Evolutionary conservation across 1,140 invertebrate species (phyloP).

Genomic region (Papilio xuthus): DNA sequence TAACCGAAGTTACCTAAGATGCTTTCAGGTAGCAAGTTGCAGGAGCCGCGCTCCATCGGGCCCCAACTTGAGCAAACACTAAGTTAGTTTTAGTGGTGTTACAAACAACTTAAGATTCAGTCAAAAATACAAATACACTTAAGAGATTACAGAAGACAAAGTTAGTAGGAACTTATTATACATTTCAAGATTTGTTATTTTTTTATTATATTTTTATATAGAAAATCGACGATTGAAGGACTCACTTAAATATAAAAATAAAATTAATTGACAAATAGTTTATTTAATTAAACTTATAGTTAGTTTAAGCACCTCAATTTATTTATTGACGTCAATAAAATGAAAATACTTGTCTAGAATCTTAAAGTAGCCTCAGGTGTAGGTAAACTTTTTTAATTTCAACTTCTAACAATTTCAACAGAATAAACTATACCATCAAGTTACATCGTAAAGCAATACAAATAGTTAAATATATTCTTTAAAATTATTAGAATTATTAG

Average conservation of each 20-base stretch:
- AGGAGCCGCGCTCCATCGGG: slow-evolving; percentile 22
- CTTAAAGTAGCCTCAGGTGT: slow-evolving; percentile 36
- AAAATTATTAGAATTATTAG: too few species aligned
- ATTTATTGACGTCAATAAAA: slow-evolving; percentile 27
- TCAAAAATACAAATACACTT: slow-evolving; percentile 26
- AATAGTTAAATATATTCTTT: too few species aligned
- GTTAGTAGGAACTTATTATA: neutral
- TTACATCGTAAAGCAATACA: neutral
- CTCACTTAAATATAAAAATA: neutral
- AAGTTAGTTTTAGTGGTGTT: slow-evolving; percentile 35
- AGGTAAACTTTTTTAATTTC: slow-evolving; percentile 37
- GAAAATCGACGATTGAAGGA: too few species aligned
- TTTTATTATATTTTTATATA: neutral
- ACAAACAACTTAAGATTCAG: slow-evolving; percentile 28
- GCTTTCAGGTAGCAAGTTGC: slow-evolving; percentile 37
- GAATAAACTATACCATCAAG: slow-evolving; percentile 29
- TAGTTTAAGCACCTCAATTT: slow-evolving; percentile 19
- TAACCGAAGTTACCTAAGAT: slow-evolving; percentile 34
- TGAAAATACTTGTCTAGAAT: slow-evolving; percentile 15
- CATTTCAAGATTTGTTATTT: neutral
- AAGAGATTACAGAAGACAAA: neutral
- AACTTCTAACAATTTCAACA: slow-evolving; percentile 35
- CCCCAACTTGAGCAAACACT: slow-evolving; percentile 34
- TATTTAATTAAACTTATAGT: neutral
- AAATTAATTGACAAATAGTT: neutral